Evolutionary conservation across 2,797 vertebrate genomes (phyloP).

Genomic region (Lutjanus argentimaculatus): DNA sequence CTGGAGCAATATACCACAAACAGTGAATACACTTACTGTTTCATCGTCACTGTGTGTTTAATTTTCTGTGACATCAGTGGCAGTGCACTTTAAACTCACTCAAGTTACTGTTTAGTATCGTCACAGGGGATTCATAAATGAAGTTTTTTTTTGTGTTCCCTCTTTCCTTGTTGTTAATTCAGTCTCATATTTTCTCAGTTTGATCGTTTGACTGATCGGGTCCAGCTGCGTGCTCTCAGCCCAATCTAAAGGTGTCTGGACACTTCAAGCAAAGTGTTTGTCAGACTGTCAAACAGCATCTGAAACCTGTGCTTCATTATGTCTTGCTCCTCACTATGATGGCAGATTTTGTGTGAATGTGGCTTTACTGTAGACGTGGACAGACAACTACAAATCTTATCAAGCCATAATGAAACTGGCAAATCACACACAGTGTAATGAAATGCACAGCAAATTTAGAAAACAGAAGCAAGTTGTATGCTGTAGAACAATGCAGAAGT

Average conservation of each 20-base stretch:
- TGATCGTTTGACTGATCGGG: not conserved
- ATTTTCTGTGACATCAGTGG: not conserved
- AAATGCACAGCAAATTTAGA: not conserved
- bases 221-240: not conserved
- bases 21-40: not conserved
- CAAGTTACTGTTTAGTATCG: not conserved
- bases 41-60: not conserved
- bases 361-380: slow-evolving; percentile 4
- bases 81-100: not conserved
- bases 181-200: too few species aligned
- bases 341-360: not conserved
- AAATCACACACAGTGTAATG: not conserved
- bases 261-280: not conserved
- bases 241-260: not conserved
- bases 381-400: not conserved
- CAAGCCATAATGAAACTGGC: too few species aligned
- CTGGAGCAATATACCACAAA: not conserved
- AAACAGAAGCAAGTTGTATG: not conserved
- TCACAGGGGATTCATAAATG: not conserved
- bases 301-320: not conserved
- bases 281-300: slow-evolving; percentile 9
- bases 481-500: not conserved
- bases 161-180: not conserved
- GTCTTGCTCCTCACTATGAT: not conserved
- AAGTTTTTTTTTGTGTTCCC: not conserved